Percentiles rank a stretch among this genome's conserved stretches.
Conservation (phyloP, 2,888 invertebrate species). For the Clitarchus hookeri region DNA sequence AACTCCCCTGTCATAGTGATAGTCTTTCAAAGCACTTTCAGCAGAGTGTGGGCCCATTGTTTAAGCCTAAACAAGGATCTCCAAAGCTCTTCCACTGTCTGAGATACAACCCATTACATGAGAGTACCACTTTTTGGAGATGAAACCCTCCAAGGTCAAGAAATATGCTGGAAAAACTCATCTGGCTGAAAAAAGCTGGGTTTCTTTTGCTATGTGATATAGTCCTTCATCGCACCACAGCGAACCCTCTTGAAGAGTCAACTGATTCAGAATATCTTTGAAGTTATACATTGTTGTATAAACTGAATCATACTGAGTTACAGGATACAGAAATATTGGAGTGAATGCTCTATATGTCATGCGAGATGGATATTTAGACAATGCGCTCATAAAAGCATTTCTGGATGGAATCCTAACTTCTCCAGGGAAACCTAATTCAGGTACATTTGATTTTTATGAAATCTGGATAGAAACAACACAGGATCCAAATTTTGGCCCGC, state of each 20-base stretch:
- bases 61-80: neutral
- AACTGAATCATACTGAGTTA: slow-evolving; percentile 12
- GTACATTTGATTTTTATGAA: neutral
- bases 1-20: neutral
- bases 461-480: neutral
- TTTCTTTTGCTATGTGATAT: neutral
- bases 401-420: neutral
- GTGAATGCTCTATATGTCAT: neutral
- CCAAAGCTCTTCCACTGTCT: neutral
- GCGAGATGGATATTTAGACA: neutral
- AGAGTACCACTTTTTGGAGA: neutral
- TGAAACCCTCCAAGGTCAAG: neutral
- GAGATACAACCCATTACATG: too few relatives aligned
- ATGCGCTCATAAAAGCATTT: neutral
- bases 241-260: neutral
- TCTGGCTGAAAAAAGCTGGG: neutral
- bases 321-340: neutral
- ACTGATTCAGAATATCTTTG: neutral
- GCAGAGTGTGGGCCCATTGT: neutral
- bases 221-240: neutral
- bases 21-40: neutral
- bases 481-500: neutral
- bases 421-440: neutral
- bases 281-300: neutral
- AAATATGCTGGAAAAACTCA: neutral